Evolutionary conservation across 2,113 vertebrate species (phyloP).

Genomic region (Coryphaenoides rupestris): DNA sequence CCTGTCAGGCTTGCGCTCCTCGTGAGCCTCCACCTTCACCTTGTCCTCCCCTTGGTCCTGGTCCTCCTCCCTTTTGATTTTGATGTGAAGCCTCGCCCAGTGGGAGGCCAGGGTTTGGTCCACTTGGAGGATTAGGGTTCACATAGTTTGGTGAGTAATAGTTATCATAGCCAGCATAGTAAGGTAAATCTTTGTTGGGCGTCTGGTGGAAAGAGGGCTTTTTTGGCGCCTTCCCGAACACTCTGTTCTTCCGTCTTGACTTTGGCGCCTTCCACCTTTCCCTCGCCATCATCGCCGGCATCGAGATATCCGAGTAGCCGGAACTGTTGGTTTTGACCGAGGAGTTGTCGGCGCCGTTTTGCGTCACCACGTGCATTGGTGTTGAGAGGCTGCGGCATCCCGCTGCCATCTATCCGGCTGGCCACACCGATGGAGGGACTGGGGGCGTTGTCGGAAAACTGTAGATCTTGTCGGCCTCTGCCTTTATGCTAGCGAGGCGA

Average conservation of each 20-base stretch:
- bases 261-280: slow-evolving; percentile 85
- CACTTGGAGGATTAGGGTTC: slow-evolving; percentile 86
- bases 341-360: slow-evolving; percentile 92
- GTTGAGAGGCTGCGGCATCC: slow-evolving; percentile 85
- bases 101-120: slow-evolving; percentile 76
- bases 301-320: slow-evolving; percentile 96
- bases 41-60: slow-evolving; percentile 82
- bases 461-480: slow-evolving; percentile 97
- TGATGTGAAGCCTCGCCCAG: slow-evolving; percentile 77
- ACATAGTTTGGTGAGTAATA: slow-evolving; percentile 94
- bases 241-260: slow-evolving; percentile 84
- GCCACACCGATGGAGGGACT: slow-evolving; percentile 91
- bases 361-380: slow-evolving; percentile 85
- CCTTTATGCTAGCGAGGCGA: slow-evolving; percentile 96
- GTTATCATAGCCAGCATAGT: slow-evolving; percentile 87
- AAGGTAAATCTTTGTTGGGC: slow-evolving; percentile 88
- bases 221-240: slow-evolving; percentile 91
- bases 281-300: slow-evolving; percentile 94
- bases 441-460: slow-evolving; percentile 96
- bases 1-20: slow-evolving; percentile 87
- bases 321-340: slow-evolving; percentile 97
- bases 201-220: slow-evolving; percentile 89
- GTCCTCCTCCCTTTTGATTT: slow-evolving; percentile 91
- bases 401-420: slow-evolving; percentile 85
- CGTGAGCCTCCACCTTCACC: slow-evolving; percentile 81